phyloP scores from a whole-genome alignment of 1,140 invertebrate species.

The Drosophila ercepeae region DNA sequence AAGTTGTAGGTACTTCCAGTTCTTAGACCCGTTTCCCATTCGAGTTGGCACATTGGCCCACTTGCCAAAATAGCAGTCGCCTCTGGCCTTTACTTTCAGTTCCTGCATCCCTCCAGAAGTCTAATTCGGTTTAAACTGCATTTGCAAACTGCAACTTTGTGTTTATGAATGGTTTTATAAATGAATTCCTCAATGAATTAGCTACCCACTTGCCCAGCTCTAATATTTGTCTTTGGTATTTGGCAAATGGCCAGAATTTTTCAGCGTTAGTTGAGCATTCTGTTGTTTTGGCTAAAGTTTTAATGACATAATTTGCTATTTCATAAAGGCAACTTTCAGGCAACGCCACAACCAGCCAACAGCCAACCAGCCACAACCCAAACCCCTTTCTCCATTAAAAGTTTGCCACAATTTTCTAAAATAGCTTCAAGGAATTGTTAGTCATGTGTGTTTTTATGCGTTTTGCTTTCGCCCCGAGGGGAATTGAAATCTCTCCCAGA shows the following conservation, averaged over 20 bases:
- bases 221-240: slow-evolving; percentile 8
- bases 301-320: slow-evolving; percentile 67
- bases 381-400: not conserved
- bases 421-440: slow-evolving; percentile 44
- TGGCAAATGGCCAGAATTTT: slow-evolving; percentile 14
- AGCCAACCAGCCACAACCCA: not conserved
- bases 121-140: slow-evolving; percentile 7
- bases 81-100: not conserved
- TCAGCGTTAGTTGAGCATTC: slow-evolving; percentile 16
- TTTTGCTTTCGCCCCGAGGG: not conserved
- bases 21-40: not conserved
- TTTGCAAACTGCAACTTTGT: slow-evolving; percentile 11
- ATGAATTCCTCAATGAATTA: slow-evolving; percentile 20
- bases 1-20: not conserved
- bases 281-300: slow-evolving; percentile 54
- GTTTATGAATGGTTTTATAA: slow-evolving; percentile 19
- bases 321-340: slow-evolving; percentile 5
- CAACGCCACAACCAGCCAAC: not conserved
- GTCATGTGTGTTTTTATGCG: slow-evolving; percentile 5
- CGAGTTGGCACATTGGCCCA: slow-evolving; percentile 3
- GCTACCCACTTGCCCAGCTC: not conserved
- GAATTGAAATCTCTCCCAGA: slow-evolving; percentile 7
- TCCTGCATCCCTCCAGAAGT: not conserved
- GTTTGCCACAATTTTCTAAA: slow-evolving; percentile 43
- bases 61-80: slow-evolving; percentile 10